A percentile compares a stretch with the other conserved stretches of the same genome.
These are phyloP conservation scores for Acomys russatus DNA, from an alignment of 2,797 vertebrate genomes.

Conservation along the genomic window DNA sequence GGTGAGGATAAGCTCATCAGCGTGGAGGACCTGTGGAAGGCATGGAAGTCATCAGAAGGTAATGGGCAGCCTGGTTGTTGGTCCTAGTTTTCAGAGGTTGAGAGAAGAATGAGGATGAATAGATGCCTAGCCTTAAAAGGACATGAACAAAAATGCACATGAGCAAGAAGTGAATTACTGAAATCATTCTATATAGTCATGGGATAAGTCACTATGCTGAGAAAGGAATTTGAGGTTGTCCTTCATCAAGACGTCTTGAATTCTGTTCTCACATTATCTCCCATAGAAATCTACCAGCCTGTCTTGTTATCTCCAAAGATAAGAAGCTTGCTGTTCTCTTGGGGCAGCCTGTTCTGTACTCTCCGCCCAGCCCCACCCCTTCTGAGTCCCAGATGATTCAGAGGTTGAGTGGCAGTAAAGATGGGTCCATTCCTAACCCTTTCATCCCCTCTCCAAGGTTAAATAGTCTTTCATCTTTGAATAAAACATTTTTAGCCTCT, in stretches of 20 bases:
- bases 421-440: background rate
- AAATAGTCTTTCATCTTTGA: constrained; percentile 44
- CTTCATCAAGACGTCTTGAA: constrained; percentile 46
- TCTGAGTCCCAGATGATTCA: constrained; percentile 36
- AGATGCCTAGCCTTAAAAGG: constrained; percentile 51
- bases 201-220: constrained; percentile 40
- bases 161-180: constrained; percentile 60
- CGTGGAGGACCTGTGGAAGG: constrained; percentile 98
- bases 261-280: background rate
- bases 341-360: constrained; percentile 24
- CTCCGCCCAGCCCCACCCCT: background rate
- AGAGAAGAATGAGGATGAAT: constrained; percentile 47
- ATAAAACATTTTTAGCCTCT: constrained; percentile 47
- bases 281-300: background rate
- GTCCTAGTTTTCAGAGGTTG: constrained; percentile 28
- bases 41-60: constrained; percentile 98
- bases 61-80: constrained; percentile 71
- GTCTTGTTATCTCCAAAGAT: background rate
- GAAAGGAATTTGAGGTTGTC: constrained; percentile 22
- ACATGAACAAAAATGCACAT: constrained; percentile 46
- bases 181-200: constrained; percentile 55
- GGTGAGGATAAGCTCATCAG: constrained; percentile 99
- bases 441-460: background rate
- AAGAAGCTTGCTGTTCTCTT: constrained; percentile 3
- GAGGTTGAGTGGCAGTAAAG: constrained; percentile 9